These are phyloP conservation scores for Syngnathoides biaculeatus DNA, from an alignment of 2,113 vertebrate species.

Conservation along the genomic window DNA sequence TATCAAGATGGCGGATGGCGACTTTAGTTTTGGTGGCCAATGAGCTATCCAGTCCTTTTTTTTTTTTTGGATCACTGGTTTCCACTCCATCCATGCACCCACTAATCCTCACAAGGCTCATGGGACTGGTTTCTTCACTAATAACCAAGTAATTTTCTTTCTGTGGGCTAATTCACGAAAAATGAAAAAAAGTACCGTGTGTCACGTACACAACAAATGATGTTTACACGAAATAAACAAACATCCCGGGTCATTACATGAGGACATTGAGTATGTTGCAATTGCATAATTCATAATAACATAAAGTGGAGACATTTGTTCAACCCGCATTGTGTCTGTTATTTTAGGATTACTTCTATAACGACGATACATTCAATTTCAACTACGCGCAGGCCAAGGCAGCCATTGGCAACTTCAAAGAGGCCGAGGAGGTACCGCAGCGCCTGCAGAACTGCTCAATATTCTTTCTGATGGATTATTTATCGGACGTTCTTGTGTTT, in stretches of 20 bases:
- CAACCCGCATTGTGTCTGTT: constrained; percentile 13
- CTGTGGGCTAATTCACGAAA: too few species aligned
- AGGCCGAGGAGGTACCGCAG: constrained; percentile 85
- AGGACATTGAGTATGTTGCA: neutral
- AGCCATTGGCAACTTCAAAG: constrained; percentile 85
- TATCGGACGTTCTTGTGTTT: neutral
- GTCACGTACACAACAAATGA: neutral
- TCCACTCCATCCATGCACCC: too few species aligned
- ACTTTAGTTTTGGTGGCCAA: too few species aligned
- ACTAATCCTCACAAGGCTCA: too few species aligned
- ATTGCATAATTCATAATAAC: neutral
- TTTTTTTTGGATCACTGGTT: too few species aligned
- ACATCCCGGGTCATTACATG: neutral
- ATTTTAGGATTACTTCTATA: constrained; percentile 91
- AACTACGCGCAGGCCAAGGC: constrained; percentile 98
- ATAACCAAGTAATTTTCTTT: too few species aligned
- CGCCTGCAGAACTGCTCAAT: neutral
- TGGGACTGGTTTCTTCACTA: too few species aligned
- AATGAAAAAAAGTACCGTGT: too few species aligned
- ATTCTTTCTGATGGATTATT: neutral
- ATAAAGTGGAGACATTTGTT: neutral
- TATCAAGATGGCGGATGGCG: too few species aligned
- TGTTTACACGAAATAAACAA: neutral
- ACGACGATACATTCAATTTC: constrained; percentile 94
- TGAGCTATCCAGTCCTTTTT: too few species aligned